Conservation (phyloP, 2,888 invertebrate genomes). For the Norana najaformis region DNA sequence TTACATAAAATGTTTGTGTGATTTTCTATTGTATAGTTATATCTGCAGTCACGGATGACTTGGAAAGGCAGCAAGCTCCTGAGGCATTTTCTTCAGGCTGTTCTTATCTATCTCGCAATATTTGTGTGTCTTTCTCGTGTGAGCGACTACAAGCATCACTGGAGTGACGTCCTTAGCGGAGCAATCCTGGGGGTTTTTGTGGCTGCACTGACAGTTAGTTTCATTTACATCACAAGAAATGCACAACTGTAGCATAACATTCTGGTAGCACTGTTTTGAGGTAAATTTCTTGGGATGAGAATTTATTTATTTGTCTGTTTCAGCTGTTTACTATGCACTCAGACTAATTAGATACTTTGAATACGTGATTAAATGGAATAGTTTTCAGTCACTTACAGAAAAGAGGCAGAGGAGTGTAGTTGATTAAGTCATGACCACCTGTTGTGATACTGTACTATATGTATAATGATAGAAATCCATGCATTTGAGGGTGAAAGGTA, state of each 20-base stretch:
- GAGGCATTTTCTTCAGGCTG: constrained; percentile 70
- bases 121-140: constrained; percentile 75
- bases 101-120: constrained; percentile 74
- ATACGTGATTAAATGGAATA: too few relatives aligned
- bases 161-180: constrained; percentile 92
- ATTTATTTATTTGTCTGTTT: too few relatives aligned
- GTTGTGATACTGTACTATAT: not conserved
- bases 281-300: too few relatives aligned
- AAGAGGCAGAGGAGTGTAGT: too few relatives aligned
- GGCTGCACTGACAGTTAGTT: constrained; percentile 57
- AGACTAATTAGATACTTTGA: too few relatives aligned
- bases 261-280: too few relatives aligned
- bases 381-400: too few relatives aligned
- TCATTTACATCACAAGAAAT: not conserved
- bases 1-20: too few relatives aligned
- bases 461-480: not conserved
- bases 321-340: too few relatives aligned
- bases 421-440: not conserved
- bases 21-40: constrained; percentile 69
- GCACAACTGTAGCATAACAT: too few relatives aligned
- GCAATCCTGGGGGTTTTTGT: constrained; percentile 63
- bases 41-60: constrained; percentile 81
- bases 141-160: constrained; percentile 96
- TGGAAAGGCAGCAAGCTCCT: constrained; percentile 80
- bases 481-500: not conserved